phyloP scores from a whole-genome alignment of 2,113 vertebrate species.

The Calypte anna region DNA sequence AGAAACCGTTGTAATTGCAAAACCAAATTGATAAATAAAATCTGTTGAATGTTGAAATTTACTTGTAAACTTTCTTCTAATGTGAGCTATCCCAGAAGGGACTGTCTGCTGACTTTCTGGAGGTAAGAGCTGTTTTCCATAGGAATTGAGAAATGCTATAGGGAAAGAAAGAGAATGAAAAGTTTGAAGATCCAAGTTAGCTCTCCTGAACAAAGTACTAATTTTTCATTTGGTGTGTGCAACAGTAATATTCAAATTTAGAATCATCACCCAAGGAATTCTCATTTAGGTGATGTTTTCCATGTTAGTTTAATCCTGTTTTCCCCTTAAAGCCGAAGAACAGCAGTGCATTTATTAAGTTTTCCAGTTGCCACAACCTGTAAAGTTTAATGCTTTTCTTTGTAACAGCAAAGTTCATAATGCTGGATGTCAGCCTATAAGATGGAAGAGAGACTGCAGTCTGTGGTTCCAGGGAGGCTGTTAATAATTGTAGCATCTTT shows the following conservation, averaged over 20 bases:
- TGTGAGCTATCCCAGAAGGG: neutral
- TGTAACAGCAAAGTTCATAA: fast-evolving
- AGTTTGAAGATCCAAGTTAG: neutral
- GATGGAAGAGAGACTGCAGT: neutral
- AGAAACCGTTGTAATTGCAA: conserved; percentile 72
- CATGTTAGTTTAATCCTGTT: neutral
- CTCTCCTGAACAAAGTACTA: neutral
- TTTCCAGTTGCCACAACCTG: neutral
- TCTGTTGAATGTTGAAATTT: conserved; percentile 66
- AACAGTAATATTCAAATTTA: neutral
- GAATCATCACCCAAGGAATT: neutral
- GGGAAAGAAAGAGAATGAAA: neutral
- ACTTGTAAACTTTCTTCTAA: conserved; percentile 4
- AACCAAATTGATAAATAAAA: conserved; percentile 81
- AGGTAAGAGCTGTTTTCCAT: neutral
- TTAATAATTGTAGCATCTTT: neutral
- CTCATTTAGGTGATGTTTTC: neutral
- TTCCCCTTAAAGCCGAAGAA: neutral
- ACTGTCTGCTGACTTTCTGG: neutral
- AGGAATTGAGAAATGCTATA: neutral
- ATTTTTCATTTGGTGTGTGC: neutral
- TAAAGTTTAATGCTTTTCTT: neutral
- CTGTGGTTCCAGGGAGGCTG: neutral
- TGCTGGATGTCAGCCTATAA: neutral
- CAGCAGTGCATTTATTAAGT: neutral